Evolutionary conservation across 53 echinoderm and acorn worm species (phyloP).

Genomic region (Zoroaster sp.): DNA sequence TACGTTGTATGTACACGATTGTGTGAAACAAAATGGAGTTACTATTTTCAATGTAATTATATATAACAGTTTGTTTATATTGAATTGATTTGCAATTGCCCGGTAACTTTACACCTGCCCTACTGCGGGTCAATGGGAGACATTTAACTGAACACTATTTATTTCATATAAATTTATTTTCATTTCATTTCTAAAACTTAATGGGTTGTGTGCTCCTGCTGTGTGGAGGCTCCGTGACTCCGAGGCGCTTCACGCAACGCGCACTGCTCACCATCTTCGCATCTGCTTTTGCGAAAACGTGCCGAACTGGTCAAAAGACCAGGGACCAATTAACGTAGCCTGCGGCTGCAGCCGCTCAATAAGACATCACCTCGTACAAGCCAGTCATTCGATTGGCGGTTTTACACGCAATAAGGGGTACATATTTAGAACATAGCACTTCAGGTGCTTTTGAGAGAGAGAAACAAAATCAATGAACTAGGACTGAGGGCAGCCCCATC

Average conservation of each 20-base stretch:
- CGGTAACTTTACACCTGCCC: neutral
- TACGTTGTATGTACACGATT: too few relatives aligned
- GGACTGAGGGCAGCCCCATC: neutral
- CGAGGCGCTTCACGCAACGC: neutral
- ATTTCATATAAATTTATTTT: neutral
- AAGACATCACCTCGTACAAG: slow-evolving; percentile 30
- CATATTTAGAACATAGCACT: slow-evolving; percentile 31
- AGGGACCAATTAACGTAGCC: slow-evolving; percentile 55
- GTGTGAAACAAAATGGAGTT: too few relatives aligned
- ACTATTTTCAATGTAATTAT: too few relatives aligned
- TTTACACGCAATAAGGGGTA: slow-evolving; percentile 30
- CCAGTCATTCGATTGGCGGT: slow-evolving; percentile 9
- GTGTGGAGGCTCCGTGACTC: neutral
- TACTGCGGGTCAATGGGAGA: neutral
- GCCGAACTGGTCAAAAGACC: neutral
- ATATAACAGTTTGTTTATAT: neutral
- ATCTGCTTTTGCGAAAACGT: slow-evolving; percentile 1
- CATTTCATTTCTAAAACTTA: neutral
- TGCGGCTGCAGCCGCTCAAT: slow-evolving; percentile 43
- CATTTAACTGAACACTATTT: neutral
- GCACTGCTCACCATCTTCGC: neutral
- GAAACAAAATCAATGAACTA: neutral
- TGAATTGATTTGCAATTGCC: neutral
- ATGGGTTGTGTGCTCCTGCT: neutral
- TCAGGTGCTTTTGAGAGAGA: neutral